Evolutionary conservation across 1,140 invertebrate genomes (phyloP).

Genomic region (Triops cancriformis): DNA sequence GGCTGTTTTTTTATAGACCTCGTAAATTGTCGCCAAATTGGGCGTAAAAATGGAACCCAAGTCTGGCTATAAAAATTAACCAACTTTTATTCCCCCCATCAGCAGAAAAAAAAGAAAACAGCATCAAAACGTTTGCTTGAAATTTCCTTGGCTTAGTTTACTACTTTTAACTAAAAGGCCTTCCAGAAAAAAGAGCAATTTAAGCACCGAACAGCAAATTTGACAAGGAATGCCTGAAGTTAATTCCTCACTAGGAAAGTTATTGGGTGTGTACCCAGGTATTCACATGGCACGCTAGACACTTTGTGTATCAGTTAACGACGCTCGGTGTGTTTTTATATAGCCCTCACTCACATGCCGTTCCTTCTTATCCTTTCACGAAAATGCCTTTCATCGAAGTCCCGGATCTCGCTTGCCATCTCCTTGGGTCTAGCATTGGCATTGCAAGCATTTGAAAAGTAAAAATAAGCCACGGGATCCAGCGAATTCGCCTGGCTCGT

Average conservation of each 20-base stretch:
- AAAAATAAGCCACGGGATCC: neutral
- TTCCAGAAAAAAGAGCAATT: neutral
- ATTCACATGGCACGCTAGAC: neutral
- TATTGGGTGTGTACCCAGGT: neutral
- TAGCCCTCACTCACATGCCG: neutral
- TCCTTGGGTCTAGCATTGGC: neutral
- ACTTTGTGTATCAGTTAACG: constrained; percentile 5
- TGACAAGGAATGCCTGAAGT: neutral
- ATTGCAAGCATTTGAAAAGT: constrained; percentile 6
- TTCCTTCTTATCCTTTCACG: neutral
- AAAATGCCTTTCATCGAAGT: neutral
- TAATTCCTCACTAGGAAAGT: neutral
- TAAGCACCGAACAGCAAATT: neutral
- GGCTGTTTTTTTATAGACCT: constrained; percentile 10
- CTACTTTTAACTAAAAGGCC: neutral
- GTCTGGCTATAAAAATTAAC: neutral
- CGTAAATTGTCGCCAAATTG: constrained; percentile 9
- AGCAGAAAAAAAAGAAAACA: neutral
- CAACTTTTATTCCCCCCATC: neutral
- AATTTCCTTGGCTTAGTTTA: neutral
- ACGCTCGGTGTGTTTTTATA: neutral
- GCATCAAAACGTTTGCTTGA: neutral
- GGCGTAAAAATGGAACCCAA: neutral
- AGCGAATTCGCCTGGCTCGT: neutral
- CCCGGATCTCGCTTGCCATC: neutral